Conservation (phyloP, 2,113 vertebrate genomes). For the Rhadina sibilatrix region DNA sequence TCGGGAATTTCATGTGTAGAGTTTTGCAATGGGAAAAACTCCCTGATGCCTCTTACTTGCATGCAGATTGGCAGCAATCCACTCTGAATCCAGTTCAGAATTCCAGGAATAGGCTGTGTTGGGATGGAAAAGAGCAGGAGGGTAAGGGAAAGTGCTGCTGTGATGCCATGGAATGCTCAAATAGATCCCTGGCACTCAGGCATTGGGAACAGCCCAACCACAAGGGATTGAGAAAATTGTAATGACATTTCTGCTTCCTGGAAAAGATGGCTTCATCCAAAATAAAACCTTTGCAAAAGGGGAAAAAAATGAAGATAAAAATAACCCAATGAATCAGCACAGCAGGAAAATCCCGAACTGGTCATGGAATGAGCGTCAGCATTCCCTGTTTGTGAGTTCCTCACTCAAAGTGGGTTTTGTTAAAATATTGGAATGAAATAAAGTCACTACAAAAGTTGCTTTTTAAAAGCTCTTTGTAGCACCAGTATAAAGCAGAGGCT, state of each 20-base stretch:
- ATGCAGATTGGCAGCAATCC: background rate
- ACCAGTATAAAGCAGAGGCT: background rate
- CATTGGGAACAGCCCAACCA: background rate
- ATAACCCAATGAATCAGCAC: background rate
- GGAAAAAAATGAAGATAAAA: background rate
- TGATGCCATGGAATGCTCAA: background rate
- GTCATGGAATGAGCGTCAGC: background rate
- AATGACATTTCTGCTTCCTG: background rate
- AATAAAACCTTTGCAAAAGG: background rate
- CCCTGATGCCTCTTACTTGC: background rate
- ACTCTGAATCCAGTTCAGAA: background rate
- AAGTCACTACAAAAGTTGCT: background rate
- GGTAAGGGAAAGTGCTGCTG: background rate
- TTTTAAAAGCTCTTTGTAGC: background rate
- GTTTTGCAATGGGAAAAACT: background rate
- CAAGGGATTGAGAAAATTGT: background rate
- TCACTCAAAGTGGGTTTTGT: background rate
- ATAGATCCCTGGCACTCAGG: background rate
- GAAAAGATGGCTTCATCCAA: background rate
- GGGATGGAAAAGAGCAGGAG: background rate
- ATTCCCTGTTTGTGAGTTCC: background rate
- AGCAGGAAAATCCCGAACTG: background rate
- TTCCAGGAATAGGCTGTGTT: background rate
- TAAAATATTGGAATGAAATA: background rate
- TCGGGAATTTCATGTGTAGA: rapidly evolving